Evolutionary conservation across 2,888 invertebrate genomes (phyloP), one percentile per base, ranked within the genome.

Genomic region (Plemyria rubiginata): DNA sequence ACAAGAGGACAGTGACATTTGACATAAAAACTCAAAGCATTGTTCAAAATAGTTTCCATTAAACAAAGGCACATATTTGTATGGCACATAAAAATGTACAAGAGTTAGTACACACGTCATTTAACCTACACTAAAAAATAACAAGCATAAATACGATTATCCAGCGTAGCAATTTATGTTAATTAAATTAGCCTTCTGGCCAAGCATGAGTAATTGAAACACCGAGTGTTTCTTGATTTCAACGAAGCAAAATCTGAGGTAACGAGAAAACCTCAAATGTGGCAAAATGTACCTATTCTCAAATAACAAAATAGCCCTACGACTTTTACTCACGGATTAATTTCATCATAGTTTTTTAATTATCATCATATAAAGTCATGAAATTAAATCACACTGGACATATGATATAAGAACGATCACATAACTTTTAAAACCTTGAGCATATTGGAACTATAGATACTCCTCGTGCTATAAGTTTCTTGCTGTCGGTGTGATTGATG

Each of bases 51-150:
- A 49, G 57, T 71, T 71, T 54, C 55, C 57, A 62, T 62, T 64
- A 71, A 63, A 67, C 71, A 68, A 69, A 72, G 69, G 68, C 65
- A 71, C 57, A 68, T 55, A 48, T 76, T 80, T 79, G 79, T 78
- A 79, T 81, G 62, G 79, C 80, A 81, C 78, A 83, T 81, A 82
- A 82, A 81, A 82, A 71, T 79, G 79, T 80, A 82, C 77, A 81
- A 81, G 81, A 78, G 75, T 70, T 70, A 76, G 78, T 82, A 80
- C 82, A 85, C 85, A 82, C 82, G 84, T 85, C 84, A 86, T 84
- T 85, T 84, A 85, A 82, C 80, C 74, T 75, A 80, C 77, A 84
- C 78, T 74, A 84, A 84, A 84, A 85, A 83, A 78, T 73, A 80
- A 83, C 84, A 84, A 78, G 80, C 80, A 74, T 74, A 78, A 82